phyloP scores from a whole-genome alignment of 2,888 invertebrate species.

The Oegoconia quadripuncta region DNA sequence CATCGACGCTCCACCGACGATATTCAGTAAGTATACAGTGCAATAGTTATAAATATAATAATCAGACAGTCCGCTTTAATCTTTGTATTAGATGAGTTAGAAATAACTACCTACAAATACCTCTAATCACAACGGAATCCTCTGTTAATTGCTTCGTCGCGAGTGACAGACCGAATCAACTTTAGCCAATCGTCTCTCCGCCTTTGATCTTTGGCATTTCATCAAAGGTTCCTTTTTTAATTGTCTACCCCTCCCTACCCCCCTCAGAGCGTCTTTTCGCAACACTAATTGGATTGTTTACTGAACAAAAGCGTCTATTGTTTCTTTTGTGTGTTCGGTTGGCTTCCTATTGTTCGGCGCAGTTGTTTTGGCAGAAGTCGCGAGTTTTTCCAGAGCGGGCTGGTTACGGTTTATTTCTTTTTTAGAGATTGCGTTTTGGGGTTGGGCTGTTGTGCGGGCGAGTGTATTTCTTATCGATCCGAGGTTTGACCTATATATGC shows the following conservation, averaged over 20 bases:
- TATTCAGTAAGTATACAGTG: too few species aligned
- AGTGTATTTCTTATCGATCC: too few species aligned
- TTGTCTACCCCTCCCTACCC: slow-evolving; percentile 7
- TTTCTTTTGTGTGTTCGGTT: slow-evolving; percentile 29
- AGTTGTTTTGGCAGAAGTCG: slow-evolving; percentile 27
- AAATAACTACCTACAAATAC: too few species aligned
- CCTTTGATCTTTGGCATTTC: slow-evolving; percentile 7
- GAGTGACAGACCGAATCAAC: slow-evolving; percentile 3
- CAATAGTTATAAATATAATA: too few species aligned
- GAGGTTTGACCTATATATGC: too few species aligned
- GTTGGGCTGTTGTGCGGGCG: too few species aligned
- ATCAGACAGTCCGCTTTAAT: too few species aligned
- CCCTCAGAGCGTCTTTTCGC: slow-evolving; percentile 30
- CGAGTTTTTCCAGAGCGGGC: too few species aligned
- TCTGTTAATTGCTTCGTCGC: neutral
- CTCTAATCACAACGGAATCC: neutral
- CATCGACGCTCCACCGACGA: too few species aligned
- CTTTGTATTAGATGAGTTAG: too few species aligned
- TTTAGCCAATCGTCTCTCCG: neutral
- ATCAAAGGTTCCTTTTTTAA: slow-evolving; percentile 13
- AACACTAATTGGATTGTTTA: slow-evolving; percentile 52
- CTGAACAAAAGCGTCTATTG: slow-evolving; percentile 41
- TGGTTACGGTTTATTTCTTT: neutral
- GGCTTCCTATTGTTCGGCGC: slow-evolving; percentile 20
- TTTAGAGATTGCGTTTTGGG: too few species aligned